Conservation (phyloP, 2,888 invertebrate genomes). For the Chydorus sphaericus region DNA sequence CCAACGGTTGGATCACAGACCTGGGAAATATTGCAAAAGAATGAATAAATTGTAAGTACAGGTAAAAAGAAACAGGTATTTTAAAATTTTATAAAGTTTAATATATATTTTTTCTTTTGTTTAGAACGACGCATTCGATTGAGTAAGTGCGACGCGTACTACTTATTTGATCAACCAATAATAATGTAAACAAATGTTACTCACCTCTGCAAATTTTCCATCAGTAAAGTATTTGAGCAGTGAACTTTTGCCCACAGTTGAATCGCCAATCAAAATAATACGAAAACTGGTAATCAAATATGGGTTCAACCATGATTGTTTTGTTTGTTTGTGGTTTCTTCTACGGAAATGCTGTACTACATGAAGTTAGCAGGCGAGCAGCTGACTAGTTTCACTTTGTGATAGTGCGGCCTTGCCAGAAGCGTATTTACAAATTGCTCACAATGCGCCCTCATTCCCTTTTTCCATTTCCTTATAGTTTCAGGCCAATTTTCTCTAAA, state of each 20-base stretch:
- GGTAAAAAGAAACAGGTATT: background rate
- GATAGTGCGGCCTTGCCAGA: too few species aligned
- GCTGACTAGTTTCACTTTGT: too few species aligned
- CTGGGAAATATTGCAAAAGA: too few species aligned
- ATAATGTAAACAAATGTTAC: background rate
- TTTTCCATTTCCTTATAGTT: too few species aligned
- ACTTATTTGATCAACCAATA: background rate
- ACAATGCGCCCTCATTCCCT: too few species aligned
- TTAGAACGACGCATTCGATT: background rate
- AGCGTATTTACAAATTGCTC: too few species aligned
- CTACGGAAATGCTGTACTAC: too few species aligned
- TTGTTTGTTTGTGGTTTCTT: too few species aligned
- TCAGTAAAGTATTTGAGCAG: constrained; percentile 83
- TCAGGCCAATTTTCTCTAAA: too few species aligned
- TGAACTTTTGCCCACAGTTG: constrained; percentile 95
- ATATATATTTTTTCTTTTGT: background rate
- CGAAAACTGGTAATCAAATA: constrained; percentile 97
- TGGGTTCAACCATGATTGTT: constrained; percentile 84
- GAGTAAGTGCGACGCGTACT: too few species aligned
- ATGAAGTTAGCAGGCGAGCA: too few species aligned
- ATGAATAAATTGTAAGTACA: too few species aligned
- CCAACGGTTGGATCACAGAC: constrained; percentile 96
- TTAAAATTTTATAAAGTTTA: background rate
- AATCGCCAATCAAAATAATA: constrained; percentile 93
- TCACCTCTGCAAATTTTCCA: constrained; percentile 83